Percentiles rank a stretch among this genome's conserved stretches.
Conservation (phyloP, 2,888 invertebrate species). For the Spodoptera littoralis region DNA sequence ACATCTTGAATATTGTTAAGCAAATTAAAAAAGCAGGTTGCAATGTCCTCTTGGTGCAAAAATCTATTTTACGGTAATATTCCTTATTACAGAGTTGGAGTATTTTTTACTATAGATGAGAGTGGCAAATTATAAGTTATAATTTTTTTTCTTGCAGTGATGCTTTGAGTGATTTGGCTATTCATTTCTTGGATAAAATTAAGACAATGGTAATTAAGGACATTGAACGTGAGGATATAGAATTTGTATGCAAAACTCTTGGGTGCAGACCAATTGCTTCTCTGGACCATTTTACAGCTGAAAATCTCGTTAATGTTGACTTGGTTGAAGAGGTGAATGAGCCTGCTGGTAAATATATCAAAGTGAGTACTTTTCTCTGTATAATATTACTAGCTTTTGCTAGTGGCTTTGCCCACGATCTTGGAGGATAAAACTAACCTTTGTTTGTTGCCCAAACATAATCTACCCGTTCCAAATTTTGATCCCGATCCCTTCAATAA, state of each 20-base stretch:
- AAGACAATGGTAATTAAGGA: conserved; percentile 99
- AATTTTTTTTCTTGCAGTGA: conserved; percentile 90
- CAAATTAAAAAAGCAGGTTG: conserved; percentile 99
- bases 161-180: conserved; percentile 98
- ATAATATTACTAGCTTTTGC: not conserved
- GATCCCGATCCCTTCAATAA: no score
- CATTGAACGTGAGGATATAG: conserved; percentile 99
- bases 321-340: conserved; percentile 97
- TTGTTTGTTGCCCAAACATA: no score
- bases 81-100: conserved; percentile 4
- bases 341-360: conserved; percentile 96
- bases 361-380: conserved; percentile 84
- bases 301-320: conserved; percentile 97
- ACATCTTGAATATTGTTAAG: conserved; percentile 99
- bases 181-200: conserved; percentile 99
- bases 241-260: conserved; percentile 98
- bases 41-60: conserved; percentile 97
- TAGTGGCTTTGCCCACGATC: no score
- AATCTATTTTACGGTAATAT: conserved; percentile 92
- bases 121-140: not conserved
- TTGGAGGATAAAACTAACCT: no score
- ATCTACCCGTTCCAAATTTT: no score
- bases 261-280: conserved; percentile 99
- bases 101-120: not conserved
- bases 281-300: conserved; percentile 98